Evolutionary conservation across 2,888 invertebrate genomes (phyloP).

Genomic region (Creontiades dilutus): DNA sequence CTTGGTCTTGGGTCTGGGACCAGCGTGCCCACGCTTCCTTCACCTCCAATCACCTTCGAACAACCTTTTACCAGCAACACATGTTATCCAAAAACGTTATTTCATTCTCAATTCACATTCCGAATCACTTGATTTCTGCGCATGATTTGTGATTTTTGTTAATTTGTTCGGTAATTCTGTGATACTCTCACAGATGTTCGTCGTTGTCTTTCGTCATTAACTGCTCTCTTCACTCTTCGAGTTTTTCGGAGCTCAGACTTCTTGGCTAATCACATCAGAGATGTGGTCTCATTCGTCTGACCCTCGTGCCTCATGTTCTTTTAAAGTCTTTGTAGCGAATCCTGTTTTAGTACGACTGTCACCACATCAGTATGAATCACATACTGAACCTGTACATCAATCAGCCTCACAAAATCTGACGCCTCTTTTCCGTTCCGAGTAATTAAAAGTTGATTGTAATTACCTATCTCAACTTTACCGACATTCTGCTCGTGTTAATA

Average conservation of each 20-base stretch:
- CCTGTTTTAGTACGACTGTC: too few relatives aligned
- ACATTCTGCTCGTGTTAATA: too few relatives aligned
- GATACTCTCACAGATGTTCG: not conserved
- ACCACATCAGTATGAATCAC: too few relatives aligned
- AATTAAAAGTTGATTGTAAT: too few relatives aligned
- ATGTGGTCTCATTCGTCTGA: not conserved
- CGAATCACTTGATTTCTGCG: not conserved
- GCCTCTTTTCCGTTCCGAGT: too few relatives aligned
- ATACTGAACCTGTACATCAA: too few relatives aligned
- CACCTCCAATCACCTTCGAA: conserved; percentile 23
- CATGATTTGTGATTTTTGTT: not conserved
- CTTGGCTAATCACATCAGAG: not conserved
- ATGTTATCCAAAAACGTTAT: not conserved
- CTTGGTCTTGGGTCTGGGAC: conserved; percentile 48
- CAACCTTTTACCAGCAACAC: not conserved
- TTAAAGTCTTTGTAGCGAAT: too few relatives aligned
- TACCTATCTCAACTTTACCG: too few relatives aligned
- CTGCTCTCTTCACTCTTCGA: not conserved
- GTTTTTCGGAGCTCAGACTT: not conserved
- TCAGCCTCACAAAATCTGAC: too few relatives aligned
- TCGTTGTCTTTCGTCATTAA: conserved; percentile 51
- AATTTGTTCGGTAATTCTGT: not conserved
- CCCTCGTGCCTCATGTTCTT: not conserved
- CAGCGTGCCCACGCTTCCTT: conserved; percentile 60
- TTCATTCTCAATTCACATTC: not conserved